Conservation (phyloP, 1,140 invertebrate genomes). For the Sminthurides bifidus region DNA sequence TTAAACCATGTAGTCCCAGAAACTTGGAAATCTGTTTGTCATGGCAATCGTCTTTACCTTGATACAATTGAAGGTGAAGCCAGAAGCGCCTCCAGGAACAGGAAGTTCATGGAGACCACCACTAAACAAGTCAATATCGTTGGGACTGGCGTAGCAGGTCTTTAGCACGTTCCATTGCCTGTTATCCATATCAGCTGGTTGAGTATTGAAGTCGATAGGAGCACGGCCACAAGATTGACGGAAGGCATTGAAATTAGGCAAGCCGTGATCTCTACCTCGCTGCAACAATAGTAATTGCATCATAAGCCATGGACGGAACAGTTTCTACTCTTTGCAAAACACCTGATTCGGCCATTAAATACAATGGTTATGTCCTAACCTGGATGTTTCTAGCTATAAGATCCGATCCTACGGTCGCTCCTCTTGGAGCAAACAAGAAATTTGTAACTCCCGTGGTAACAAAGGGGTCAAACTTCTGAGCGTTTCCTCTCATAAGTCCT, state of each 20-base stretch:
- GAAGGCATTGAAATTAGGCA: constrained; percentile 46
- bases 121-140: constrained; percentile 74
- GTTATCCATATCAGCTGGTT: background rate
- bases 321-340: background rate
- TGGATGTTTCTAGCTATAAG: constrained; percentile 54
- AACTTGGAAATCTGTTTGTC: background rate
- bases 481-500: constrained; percentile 73
- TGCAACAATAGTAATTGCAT: constrained; percentile 32
- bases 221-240: constrained; percentile 43
- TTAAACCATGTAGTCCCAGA: background rate
- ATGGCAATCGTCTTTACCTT: constrained; percentile 44
- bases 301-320: background rate
- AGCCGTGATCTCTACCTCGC: constrained; percentile 50
- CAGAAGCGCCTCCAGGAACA: constrained; percentile 53
- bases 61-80: constrained; percentile 74
- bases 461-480: constrained; percentile 87
- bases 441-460: constrained; percentile 86
- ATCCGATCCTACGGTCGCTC: constrained; percentile 60
- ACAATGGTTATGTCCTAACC: constrained; percentile 4
- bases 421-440: constrained; percentile 74
- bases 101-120: constrained; percentile 66
- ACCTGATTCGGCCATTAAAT: background rate
- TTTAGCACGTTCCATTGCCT: background rate
- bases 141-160: background rate
- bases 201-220: background rate